phyloP scores from a whole-genome alignment of 1,140 invertebrate species.

The Drosophila novamexicana region DNA sequence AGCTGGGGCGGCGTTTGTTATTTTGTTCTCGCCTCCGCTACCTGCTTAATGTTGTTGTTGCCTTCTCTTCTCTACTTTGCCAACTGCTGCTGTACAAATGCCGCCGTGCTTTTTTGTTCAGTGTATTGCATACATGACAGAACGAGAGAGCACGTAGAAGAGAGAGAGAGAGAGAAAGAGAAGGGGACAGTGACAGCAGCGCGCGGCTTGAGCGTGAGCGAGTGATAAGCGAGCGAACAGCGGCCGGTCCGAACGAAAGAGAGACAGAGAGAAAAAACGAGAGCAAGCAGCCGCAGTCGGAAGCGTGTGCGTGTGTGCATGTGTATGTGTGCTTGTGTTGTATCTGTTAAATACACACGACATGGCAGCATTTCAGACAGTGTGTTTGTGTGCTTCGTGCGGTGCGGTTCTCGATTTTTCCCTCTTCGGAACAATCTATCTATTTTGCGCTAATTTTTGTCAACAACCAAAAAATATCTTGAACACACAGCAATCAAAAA shows the following conservation, averaged over 20 bases:
- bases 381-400: slow-evolving; percentile 82
- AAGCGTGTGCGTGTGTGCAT: slow-evolving; percentile 12
- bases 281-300: slow-evolving; percentile 11
- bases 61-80: slow-evolving; percentile 73
- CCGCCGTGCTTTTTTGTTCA: slow-evolving; percentile 72
- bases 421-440: slow-evolving; percentile 52
- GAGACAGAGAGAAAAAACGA: slow-evolving; percentile 44
- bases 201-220: slow-evolving; percentile 44
- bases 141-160: slow-evolving; percentile 11
- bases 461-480: slow-evolving; percentile 61
- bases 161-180: slow-evolving; percentile 15
- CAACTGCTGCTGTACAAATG: slow-evolving; percentile 75
- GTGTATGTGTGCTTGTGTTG: slow-evolving; percentile 23
- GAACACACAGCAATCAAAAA: slow-evolving; percentile 64
- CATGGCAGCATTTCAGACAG: slow-evolving; percentile 59
- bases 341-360: slow-evolving; percentile 72
- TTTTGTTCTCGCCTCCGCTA: slow-evolving; percentile 50
- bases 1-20: slow-evolving; percentile 29
- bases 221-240: slow-evolving; percentile 55
- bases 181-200: slow-evolving; percentile 14
- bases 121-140: slow-evolving; percentile 57
- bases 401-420: slow-evolving; percentile 73
- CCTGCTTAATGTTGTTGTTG: slow-evolving; percentile 70
- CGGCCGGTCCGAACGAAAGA: slow-evolving; percentile 28
- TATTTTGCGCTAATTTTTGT: slow-evolving; percentile 77